Evolutionary conservation across 2,888 invertebrate genomes (phyloP), one percentile per base, ranked within the genome.

Genomic region (Andrena trimmerana): DNA sequence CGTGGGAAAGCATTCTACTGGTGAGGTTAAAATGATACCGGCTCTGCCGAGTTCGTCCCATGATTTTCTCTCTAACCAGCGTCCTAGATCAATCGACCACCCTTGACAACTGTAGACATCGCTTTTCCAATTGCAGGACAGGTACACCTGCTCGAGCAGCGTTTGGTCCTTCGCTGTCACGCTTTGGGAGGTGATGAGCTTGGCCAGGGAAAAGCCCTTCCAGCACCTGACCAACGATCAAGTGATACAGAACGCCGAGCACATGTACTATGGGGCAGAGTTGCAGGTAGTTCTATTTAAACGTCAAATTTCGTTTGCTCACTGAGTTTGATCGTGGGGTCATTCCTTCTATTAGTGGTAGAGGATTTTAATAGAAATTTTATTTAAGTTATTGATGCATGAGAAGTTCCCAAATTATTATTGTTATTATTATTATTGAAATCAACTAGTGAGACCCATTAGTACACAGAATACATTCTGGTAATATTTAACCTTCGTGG

Each of bases 151-250:
- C 90, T 94, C 95, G 57, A 95, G 96, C 90, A 95, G 95, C 84
- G 95, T 96, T 16, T 96, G 96, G 96, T 95, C 96, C 0, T 96
- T 96, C 90, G 96, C 95, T 6, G 96, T 96, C 1, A 96, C 96
- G 48, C 92, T 96, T 24, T 96, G 96, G 96, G 96, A 96, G 92
- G 95, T 96, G 77, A 94, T 96, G 90, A 95, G 95, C 84, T 94
- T 96, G 79, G 96, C 96, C 67, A 94, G 95, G 89, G 96, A 96
- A 90, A 95, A 95, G 88, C 96, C 96, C 20, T 96, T 95, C 89
- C 95, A 95, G 85, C 95, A 95, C 89, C 94, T 96, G 85, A 94
- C 95, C 74, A 96, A 96, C 90, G 96, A 96, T 91, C 95, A 96
- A 92, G 95, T 96, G 36, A 95, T 96, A 79, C 95, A 96, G 89